Conservation (phyloP, 2,113 vertebrate species). For the Mystacornis crossleyi region DNA sequence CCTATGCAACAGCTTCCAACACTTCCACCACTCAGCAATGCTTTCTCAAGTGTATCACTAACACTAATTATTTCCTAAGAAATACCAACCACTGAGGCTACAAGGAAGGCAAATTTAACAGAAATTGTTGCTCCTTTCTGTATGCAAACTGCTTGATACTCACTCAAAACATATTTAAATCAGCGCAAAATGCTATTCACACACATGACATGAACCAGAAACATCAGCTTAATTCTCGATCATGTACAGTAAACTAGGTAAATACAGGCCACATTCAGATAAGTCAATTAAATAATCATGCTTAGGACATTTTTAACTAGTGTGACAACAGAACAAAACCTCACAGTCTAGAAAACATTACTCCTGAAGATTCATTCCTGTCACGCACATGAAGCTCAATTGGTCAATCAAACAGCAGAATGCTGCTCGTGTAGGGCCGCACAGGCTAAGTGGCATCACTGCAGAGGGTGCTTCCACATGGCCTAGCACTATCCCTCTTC, state of each 20-base stretch:
- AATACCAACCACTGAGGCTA: not conserved
- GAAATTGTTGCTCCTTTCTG: not conserved
- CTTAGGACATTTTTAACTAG: not conserved
- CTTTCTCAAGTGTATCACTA: not conserved
- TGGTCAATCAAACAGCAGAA: not conserved
- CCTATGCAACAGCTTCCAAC: not conserved
- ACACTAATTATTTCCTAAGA: not conserved
- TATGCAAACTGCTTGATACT: not conserved
- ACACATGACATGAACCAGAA: not conserved
- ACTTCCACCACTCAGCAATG: not conserved
- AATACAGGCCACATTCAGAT: not conserved
- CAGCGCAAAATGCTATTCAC: not conserved
- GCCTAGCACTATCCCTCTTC: not conserved
- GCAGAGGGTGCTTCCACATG: not conserved
- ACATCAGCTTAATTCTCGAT: not conserved
- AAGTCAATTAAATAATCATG: not conserved
- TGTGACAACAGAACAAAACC: not conserved
- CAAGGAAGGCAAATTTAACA: not conserved
- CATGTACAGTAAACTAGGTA: not conserved
- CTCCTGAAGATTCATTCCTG: not conserved
- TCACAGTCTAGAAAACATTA: not conserved
- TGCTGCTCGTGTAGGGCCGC: accelerated
- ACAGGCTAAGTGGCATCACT: not conserved
- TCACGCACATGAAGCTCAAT: not conserved
- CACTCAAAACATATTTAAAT: not conserved